These are phyloP conservation scores for Danionella dracula DNA, from an alignment of 2,797 vertebrate species.

Conservation along the genomic window DNA sequence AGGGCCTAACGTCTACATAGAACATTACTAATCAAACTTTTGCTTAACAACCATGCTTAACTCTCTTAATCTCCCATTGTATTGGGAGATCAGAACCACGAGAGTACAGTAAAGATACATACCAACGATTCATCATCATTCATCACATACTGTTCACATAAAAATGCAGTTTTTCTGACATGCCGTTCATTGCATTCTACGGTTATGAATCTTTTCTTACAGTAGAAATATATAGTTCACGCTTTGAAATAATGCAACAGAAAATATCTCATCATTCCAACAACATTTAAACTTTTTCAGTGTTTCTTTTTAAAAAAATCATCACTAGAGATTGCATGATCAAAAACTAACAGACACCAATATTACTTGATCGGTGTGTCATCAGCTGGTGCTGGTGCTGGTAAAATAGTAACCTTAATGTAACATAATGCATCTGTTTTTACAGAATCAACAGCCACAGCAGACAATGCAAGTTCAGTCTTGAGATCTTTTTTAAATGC, in stretches of 20 bases:
- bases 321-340: no score
- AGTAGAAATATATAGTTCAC: slow-evolving; percentile 1
- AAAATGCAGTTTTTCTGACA: slow-evolving; percentile 24
- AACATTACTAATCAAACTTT: slow-evolving; percentile 10
- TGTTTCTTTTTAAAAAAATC: background rate
- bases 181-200: slow-evolving; percentile 40
- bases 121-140: slow-evolving; percentile 22
- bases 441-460: no score
- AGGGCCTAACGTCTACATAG: slow-evolving; percentile 17
- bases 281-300: background rate
- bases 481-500: no score
- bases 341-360: no score
- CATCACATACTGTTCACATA: slow-evolving; percentile 27
- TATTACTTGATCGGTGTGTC: no score
- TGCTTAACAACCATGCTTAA: slow-evolving; percentile 29
- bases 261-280: slow-evolving; percentile 1
- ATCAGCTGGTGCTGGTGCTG: no score
- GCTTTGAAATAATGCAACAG: background rate
- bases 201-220: slow-evolving; percentile 18
- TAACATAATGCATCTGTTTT: no score
- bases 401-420: no score
- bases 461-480: no score
- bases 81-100: background rate
- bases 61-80: background rate
- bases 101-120: slow-evolving; percentile 6